phyloP scores from a whole-genome alignment of 2,113 vertebrate genomes.

The Caracal caracal region DNA sequence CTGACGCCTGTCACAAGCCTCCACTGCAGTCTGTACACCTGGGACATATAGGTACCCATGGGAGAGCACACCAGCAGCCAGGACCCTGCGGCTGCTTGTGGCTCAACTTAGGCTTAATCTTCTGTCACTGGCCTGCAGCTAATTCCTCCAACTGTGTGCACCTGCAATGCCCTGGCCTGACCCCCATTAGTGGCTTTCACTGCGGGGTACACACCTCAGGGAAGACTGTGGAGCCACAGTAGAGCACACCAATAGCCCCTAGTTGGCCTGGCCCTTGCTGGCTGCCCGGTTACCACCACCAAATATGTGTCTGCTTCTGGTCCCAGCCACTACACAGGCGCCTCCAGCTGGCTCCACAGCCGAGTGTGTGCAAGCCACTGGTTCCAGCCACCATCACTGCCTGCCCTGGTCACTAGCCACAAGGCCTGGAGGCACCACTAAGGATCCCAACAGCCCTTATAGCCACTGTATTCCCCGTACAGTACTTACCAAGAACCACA shows the following conservation, averaged over 20 bases:
- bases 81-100: neutral
- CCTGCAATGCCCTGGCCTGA: too few relatives aligned
- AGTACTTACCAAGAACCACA: neutral
- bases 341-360: too few relatives aligned
- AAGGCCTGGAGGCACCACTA: neutral
- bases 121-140: neutral
- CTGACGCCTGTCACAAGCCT: neutral
- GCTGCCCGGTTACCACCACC: neutral
- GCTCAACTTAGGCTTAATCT: neutral
- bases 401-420: neutral
- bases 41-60: neutral
- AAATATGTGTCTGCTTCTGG: neutral
- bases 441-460: neutral
- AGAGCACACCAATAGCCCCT: too few relatives aligned
- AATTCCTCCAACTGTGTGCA: neutral
- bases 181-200: neutral
- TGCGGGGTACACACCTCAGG: accelerated
- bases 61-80: neutral
- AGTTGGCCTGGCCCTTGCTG: neutral
- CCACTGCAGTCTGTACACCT: too few relatives aligned
- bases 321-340: too few relatives aligned
- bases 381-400: neutral
- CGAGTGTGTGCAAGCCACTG: neutral
- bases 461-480: neutral
- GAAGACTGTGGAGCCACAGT: neutral